Evolutionary conservation across 2,888 invertebrate genomes (phyloP).

Genomic region (Lacanobia wlatinum): DNA sequence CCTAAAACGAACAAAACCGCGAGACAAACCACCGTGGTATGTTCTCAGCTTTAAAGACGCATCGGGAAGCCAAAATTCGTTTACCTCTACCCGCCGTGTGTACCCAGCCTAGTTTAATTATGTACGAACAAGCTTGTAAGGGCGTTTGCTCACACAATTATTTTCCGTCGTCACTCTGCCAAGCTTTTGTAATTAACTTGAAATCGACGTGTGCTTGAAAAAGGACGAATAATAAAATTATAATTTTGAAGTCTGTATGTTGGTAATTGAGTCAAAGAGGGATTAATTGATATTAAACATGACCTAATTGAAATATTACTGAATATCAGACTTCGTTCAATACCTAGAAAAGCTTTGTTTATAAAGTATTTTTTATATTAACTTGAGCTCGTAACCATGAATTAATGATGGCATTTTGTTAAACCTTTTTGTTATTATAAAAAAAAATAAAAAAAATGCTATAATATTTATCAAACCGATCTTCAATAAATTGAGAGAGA

Average conservation of each 20-base stretch:
- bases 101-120: slow-evolving; percentile 46
- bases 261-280: slow-evolving; percentile 6
- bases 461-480: no score
- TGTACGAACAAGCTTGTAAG: slow-evolving; percentile 21
- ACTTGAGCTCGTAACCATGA: background rate
- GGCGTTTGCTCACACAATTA: slow-evolving; percentile 41
- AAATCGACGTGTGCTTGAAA: slow-evolving; percentile 24
- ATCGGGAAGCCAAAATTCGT: slow-evolving; percentile 28
- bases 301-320: slow-evolving; percentile 2
- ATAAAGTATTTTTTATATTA: background rate
- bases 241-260: slow-evolving; percentile 10
- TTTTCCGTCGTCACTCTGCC: slow-evolving; percentile 18
- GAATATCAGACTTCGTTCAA: background rate
- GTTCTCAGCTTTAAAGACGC: slow-evolving; percentile 5
- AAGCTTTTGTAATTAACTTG: slow-evolving; percentile 39
- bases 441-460: no score
- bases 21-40: background rate
- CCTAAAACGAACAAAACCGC: background rate
- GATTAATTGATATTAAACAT: slow-evolving; percentile 16
- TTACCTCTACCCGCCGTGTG: slow-evolving; percentile 19
- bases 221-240: slow-evolving; percentile 2
- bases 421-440: no score
- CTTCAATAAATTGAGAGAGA: no score
- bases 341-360: background rate
- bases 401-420: background rate